phyloP scores from a whole-genome alignment of 2,888 invertebrate species.

The Volucella zonaria region DNA sequence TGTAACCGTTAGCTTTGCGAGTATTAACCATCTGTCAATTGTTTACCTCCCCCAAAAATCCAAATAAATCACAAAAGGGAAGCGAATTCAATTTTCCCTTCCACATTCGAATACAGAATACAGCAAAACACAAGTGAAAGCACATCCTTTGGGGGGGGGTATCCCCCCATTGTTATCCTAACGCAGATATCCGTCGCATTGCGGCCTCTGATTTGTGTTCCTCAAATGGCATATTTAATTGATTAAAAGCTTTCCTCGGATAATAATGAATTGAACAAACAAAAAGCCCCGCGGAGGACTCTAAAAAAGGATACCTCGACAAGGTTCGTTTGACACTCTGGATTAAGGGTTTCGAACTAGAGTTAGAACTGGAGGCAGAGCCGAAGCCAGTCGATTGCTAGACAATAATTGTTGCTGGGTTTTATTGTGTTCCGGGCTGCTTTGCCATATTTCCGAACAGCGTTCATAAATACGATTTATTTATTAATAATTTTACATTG shows the following conservation, averaged over 20 bases:
- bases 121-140: background rate
- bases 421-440: background rate
- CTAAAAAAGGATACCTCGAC: slow-evolving; percentile 24
- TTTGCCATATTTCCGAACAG: slow-evolving; percentile 18
- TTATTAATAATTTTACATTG: slow-evolving; percentile 64
- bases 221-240: slow-evolving; percentile 65
- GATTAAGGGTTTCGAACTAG: slow-evolving; percentile 22
- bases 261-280: slow-evolving; percentile 37
- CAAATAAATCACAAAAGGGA: slow-evolving; percentile 53
- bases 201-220: slow-evolving; percentile 32
- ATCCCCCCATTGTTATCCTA: background rate
- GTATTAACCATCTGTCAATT: slow-evolving; percentile 55
- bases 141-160: background rate
- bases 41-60: slow-evolving; percentile 30
- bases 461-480: slow-evolving; percentile 55
- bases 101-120: background rate
- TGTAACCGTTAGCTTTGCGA: slow-evolving; percentile 28
- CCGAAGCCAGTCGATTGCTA: background rate
- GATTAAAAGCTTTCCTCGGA: slow-evolving; percentile 69
- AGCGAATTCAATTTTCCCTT: slow-evolving; percentile 41
- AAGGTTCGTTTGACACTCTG: slow-evolving; percentile 42
- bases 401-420: background rate
- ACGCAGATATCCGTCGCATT: slow-evolving; percentile 6
- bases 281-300: background rate
- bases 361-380: background rate